Evolutionary conservation across 2,888 invertebrate genomes (phyloP), one percentile per base, ranked within the genome.

Genomic region (Chymomyza fuscimana): DNA sequence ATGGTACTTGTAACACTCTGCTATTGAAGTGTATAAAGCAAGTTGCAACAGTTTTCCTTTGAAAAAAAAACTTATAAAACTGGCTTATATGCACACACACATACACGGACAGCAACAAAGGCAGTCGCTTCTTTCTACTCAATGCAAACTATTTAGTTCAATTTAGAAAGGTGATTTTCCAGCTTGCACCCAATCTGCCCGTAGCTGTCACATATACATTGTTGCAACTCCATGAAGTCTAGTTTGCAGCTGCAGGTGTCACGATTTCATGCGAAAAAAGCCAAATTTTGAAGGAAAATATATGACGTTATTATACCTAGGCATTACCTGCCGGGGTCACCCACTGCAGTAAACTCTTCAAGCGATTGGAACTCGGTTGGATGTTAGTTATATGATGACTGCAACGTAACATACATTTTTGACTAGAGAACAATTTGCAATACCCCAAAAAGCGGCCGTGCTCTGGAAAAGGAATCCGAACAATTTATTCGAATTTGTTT

Each of bases 91-190:
- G 25, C 51, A 10, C 29, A 62, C 67, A 61, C 59, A 63, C 51
- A 63, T 7, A 32, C 32, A 40, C 58, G 6, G n/a, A 58, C 67
- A 56, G 54, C 63, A 32, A 65, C 22, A 52, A 9, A 54, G 1
- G 1, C 32, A 32, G 32, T 5, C 19, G 19, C 16, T 19, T 19
- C 22, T n/a, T n/a, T 16, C 52, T 7, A 52, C n/a, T 12, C n/a
- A 19, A 59, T 29, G 36, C 54, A 78, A 79, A 76, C 79, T 85
- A 89, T 89, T 89, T 82, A 81, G 87, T 84, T 81, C 86, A 90
- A 73, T 87, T 89, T 89, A 89, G 89, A 89, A 89, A 89, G 90
- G 90, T 77, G 90, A 81, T 83, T 88, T 89, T 74, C 81, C 81
- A 68, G 80, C 74, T 77, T 78, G 74, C 79, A 71, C 67, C 60